Conservation (phyloP, 2,113 vertebrate genomes). For the Prunella fulvescens region DNA sequence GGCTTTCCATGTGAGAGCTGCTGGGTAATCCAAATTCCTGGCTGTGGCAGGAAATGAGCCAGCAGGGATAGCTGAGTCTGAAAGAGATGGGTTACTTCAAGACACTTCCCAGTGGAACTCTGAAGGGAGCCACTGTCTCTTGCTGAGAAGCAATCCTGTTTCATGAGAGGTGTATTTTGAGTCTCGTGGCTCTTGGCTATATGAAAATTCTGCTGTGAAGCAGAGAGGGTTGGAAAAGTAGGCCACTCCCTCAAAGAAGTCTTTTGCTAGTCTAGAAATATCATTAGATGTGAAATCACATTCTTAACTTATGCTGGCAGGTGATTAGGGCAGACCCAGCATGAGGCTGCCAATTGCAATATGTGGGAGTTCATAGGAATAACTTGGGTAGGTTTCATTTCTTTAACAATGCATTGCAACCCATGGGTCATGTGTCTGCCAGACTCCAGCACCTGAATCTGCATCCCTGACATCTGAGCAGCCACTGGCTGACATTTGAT, state of each 20-base stretch:
- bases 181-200: neutral
- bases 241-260: conserved; percentile 22
- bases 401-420: conserved; percentile 11
- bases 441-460: conserved; percentile 19
- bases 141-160: neutral
- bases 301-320: conserved; percentile 57
- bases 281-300: conserved; percentile 47
- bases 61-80: neutral
- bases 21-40: neutral
- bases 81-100: conserved; percentile 4
- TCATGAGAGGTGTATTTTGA: conserved; percentile 9
- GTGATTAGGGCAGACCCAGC: conserved; percentile 49
- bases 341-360: conserved; percentile 41
- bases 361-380: neutral
- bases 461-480: conserved; percentile 10
- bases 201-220: neutral
- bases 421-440: conserved; percentile 24
- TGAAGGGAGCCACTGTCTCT: neutral
- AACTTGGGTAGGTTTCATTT: conserved; percentile 38
- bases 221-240: neutral
- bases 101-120: neutral
- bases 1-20: neutral
- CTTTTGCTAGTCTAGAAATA: conserved; percentile 11
- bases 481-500: neutral
- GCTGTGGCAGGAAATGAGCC: conserved; percentile 25